Percentiles rank a stretch among this genome's conserved stretches.
These are phyloP conservation scores for Ceratosolen solmsi DNA, from an alignment of 1,140 invertebrate species.

Conservation along the genomic window DNA sequence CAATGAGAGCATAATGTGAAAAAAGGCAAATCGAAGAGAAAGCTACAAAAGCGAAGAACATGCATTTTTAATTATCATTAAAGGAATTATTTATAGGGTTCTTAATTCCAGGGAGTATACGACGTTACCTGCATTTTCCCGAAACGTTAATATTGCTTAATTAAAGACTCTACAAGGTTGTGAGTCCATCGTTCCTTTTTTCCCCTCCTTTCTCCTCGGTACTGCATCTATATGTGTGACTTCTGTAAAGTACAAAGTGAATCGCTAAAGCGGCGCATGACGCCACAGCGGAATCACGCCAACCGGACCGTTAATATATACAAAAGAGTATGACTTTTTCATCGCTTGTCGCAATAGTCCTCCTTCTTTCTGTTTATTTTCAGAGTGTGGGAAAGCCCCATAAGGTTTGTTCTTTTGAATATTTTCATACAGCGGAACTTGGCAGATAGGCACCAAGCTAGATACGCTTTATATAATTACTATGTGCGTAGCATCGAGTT, in stretches of 20 bases:
- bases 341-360: background rate
- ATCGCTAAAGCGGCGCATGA: conserved; percentile 49
- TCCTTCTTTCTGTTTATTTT: conserved; percentile 33
- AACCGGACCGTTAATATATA: conserved; percentile 38
- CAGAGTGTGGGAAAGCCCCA: conserved; percentile 40
- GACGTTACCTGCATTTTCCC: conserved; percentile 28
- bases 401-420: conserved; percentile 38
- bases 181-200: background rate
- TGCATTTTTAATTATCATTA: conserved; percentile 53
- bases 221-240: conserved; percentile 49
- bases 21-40: conserved; percentile 43
- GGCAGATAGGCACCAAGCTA: background rate
- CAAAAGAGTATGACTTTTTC: conserved; percentile 41
- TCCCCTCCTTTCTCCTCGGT: background rate
- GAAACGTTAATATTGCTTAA: conserved; percentile 52
- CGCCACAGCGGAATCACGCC: conserved; percentile 42
- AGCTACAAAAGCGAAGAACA: conserved; percentile 17
- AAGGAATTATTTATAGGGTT: conserved; percentile 41
- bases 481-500: background rate
- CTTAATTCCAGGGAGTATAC: conserved; percentile 45
- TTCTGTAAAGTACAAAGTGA: conserved; percentile 52
- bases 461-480: conserved; percentile 29
- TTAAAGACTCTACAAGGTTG: conserved; percentile 38
- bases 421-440: background rate
- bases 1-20: background rate